Evolutionary conservation across 2,113 vertebrate genomes (phyloP), one percentile per base, ranked within the genome.

Genomic region (Apaloderma vittatum): DNA sequence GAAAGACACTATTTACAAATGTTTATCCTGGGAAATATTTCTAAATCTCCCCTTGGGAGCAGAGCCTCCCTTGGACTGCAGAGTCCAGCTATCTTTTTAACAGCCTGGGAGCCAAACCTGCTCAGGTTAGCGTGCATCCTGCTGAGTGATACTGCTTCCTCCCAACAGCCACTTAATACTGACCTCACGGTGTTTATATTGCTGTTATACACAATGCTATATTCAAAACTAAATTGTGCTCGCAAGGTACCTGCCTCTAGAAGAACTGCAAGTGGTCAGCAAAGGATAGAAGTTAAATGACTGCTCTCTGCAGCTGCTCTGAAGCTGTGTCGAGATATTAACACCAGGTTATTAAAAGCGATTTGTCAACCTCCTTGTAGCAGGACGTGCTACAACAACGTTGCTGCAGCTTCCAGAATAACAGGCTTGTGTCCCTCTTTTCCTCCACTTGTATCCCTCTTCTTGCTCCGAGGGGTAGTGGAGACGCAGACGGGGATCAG

Each of bases 1-100:
- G 62, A 89, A 94, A 95, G 88, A 46, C 40, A 29, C 54, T 87
- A 11, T 94, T 96, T 97, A 86, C 76, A 94, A 93, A 74, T 94
- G 76, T 87, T 95, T 88, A 58, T 89, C 57, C 57, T 82, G 93
- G 83, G 43, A 89, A 73, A 40, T 70, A 86, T 94, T 91, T 95
- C 26, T 73, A 54, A 70, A 46, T 29, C 65, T 89, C 58, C 94
- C 66, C 18, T 48, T 68, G 90, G 88, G 95, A 91, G 61, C 52
- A 27, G 63, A 86, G 36, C 61, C 54, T 90, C 62, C 62, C 43
- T 43, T 34, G 76, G 68, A 12, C 51, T 74, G 72, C 1, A 1
- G 16, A 65, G 51, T 55, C 6, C 43, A 15, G 43, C 59, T 57
- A 1, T 46, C 12, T 40, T 40, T 40, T 40, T 71, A 63, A 8